Evolutionary conservation across 1,140 invertebrate genomes (phyloP).

Genomic region (Elymnias hypermnestra): DNA sequence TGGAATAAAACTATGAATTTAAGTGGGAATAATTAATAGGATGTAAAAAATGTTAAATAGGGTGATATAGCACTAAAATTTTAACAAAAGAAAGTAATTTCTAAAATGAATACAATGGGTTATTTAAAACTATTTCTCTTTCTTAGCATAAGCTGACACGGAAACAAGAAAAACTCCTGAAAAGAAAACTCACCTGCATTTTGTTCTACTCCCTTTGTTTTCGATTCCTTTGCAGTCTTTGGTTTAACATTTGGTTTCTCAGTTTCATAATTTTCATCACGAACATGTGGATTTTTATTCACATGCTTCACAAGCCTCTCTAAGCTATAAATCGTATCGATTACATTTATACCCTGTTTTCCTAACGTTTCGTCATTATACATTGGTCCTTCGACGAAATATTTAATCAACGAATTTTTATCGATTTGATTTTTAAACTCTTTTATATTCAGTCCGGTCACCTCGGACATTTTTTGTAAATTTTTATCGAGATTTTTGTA

Average conservation of each 20-base stretch:
- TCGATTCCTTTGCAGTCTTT: not conserved
- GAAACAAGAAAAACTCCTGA: too few relatives aligned
- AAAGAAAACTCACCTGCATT: slow-evolving; percentile 9
- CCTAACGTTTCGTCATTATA: slow-evolving; percentile 39
- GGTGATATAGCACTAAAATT: too few relatives aligned
- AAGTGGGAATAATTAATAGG: too few relatives aligned
- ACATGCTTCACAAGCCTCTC: slow-evolving; percentile 48
- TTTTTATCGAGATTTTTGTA: slow-evolving; percentile 41
- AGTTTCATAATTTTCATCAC: slow-evolving; percentile 14
- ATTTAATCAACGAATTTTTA: slow-evolving; percentile 50
- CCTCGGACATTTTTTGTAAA: slow-evolving; percentile 41
- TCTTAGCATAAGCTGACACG: too few relatives aligned
- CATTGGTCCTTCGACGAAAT: slow-evolving; percentile 49
- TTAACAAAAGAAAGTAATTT: too few relatives aligned
- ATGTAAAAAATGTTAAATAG: too few relatives aligned
- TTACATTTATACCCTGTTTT: slow-evolving; percentile 31
- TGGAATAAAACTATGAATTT: too few relatives aligned
- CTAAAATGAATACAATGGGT: too few relatives aligned
- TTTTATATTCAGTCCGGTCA: slow-evolving; percentile 51
- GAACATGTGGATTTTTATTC: slow-evolving; percentile 32
- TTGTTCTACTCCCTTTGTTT: not conserved
- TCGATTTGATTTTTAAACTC: slow-evolving; percentile 44
- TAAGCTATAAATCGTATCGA: slow-evolving; percentile 42
- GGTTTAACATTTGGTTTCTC: slow-evolving; percentile 3
- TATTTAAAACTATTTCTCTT: too few relatives aligned